Conservation (phyloP, 2,888 invertebrate genomes). For the Limenitis camilla region DNA sequence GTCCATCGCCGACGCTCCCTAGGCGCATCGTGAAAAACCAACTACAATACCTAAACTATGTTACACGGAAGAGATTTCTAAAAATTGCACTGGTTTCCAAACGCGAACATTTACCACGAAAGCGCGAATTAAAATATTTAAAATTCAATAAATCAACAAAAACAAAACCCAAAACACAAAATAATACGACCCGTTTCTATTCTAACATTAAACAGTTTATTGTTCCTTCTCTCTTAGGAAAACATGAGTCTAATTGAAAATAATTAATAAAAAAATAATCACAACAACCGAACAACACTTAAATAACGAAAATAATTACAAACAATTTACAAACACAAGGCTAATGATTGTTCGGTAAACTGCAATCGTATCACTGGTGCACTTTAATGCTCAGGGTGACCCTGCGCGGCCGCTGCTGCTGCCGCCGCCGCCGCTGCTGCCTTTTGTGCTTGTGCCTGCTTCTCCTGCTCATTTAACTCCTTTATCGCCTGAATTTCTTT, state of each 20-base stretch:
- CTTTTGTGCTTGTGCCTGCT: slow-evolving; percentile 95
- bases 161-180: slow-evolving; percentile 69
- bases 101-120: slow-evolving; percentile 69
- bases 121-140: slow-evolving; percentile 68
- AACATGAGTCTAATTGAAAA: slow-evolving; percentile 56
- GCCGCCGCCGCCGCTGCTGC: slow-evolving; percentile 85
- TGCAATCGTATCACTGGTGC: slow-evolving; percentile 54
- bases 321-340: slow-evolving; percentile 71
- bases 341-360: slow-evolving; percentile 65
- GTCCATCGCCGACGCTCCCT: slow-evolving; percentile 56
- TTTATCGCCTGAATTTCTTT: slow-evolving; percentile 98
- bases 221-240: slow-evolving; percentile 58
- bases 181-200: slow-evolving; percentile 74
- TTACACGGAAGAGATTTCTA: slow-evolving; percentile 74
- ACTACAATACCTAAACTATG: slow-evolving; percentile 70
- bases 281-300: slow-evolving; percentile 76
- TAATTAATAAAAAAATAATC: slow-evolving; percentile 67
- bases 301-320: slow-evolving; percentile 71
- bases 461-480: slow-evolving; percentile 97
- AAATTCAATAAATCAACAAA: slow-evolving; percentile 66
- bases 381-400: slow-evolving; percentile 70
- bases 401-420: slow-evolving; percentile 82
- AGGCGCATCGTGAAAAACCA: slow-evolving; percentile 54
- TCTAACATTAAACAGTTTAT: slow-evolving; percentile 72
- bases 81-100: slow-evolving; percentile 74